Percentiles rank a stretch among this genome's conserved stretches.
Evolutionary conservation across 2,113 vertebrate species (phyloP).

Genomic region (Gallinago paraguaiae): DNA sequence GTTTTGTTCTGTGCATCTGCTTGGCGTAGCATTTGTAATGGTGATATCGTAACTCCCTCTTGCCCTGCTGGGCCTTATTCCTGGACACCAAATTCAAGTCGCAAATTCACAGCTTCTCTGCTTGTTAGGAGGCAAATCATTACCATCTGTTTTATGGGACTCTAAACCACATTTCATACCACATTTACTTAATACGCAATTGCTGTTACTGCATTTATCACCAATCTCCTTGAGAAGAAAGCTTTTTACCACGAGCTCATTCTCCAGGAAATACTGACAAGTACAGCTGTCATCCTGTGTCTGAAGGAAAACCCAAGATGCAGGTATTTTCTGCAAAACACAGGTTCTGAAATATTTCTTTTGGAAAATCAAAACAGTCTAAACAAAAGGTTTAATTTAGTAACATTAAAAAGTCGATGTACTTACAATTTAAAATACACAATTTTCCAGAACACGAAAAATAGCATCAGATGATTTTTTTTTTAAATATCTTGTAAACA

Average conservation of each 20-base stretch:
- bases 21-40: not conserved
- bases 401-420: not conserved
- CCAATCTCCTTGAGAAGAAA: not conserved
- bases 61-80: not conserved
- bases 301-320: not conserved
- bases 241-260: not conserved
- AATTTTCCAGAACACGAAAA: not conserved
- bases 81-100: not conserved
- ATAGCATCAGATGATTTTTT: not conserved
- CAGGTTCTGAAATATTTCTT: not conserved
- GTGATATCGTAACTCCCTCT: not conserved
- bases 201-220: not conserved
- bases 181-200: not conserved
- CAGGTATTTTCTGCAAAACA: not conserved
- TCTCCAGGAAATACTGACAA: not conserved
- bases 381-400: not conserved
- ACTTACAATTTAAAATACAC: not conserved
- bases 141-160: not conserved
- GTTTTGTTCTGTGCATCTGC: accelerated
- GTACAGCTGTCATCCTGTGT: not conserved
- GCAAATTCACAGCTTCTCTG: not conserved
- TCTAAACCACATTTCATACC: not conserved
- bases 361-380: not conserved
- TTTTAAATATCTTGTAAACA: not conserved
- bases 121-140: not conserved